These are phyloP conservation scores for Drosophila bocki DNA, from an alignment of 1,140 invertebrate genomes.

Conservation along the genomic window DNA sequence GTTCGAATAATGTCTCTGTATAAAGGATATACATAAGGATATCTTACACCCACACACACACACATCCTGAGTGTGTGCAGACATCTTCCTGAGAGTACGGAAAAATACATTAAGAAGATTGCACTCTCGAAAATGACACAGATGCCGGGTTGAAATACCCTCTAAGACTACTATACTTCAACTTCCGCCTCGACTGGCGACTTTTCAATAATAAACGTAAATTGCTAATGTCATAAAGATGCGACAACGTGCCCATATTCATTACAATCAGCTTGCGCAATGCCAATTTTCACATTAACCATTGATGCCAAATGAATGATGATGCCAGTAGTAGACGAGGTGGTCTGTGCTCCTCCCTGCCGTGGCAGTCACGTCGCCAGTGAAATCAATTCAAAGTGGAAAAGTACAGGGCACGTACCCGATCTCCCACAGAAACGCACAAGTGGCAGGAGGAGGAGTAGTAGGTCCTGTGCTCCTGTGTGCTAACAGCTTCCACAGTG, in stretches of 20 bases:
- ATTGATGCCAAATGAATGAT: conserved; percentile 78
- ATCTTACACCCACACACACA: not conserved
- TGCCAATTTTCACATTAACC: conserved; percentile 76
- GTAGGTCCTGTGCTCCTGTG: conserved; percentile 8
- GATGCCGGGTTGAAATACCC: conserved; percentile 21
- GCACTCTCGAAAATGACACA: conserved; percentile 77
- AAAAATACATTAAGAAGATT: conserved; percentile 80
- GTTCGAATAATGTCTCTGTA: conserved; percentile 41
- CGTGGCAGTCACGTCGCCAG: conserved; percentile 45
- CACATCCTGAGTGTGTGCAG: conserved; percentile 22
- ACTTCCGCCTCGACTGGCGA: not conserved
- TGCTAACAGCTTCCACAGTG: conserved; percentile 22
- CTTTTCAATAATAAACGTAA: conserved; percentile 56
- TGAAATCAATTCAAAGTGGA: conserved; percentile 64
- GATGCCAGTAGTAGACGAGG: conserved; percentile 32
- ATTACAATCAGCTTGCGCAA: conserved; percentile 67
- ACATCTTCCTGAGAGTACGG: conserved; percentile 39
- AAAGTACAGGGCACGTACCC: conserved; percentile 61
- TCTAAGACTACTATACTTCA: conserved; percentile 5
- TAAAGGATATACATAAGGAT: not conserved
- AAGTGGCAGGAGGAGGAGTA: conserved; percentile 33
- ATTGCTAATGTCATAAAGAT: conserved; percentile 74
- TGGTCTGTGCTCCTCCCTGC: not conserved
- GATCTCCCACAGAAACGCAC: conserved; percentile 39
- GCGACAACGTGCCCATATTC: conserved; percentile 66